Base-by-base conservation (phyloP, 2,888 invertebrate species). In the Pyrgus malvae region DNA sequence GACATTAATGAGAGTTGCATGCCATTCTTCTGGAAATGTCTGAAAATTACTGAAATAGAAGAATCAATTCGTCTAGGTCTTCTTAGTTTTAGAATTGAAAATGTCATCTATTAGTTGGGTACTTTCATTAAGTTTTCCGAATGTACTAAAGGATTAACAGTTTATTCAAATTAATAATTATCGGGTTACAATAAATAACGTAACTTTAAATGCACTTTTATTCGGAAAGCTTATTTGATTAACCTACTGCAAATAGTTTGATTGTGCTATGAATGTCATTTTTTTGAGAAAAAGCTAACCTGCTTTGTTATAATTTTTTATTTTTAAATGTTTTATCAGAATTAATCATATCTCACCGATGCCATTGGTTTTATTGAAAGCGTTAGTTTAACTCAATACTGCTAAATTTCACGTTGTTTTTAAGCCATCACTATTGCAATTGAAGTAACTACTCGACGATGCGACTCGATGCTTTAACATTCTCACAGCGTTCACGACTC, bases 351-450 rank as follows among this genome's bases (percentile, higher is more conserved):
- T 35, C 17, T 44, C 42, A 44, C 19, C 25, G 29, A 11, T 16
- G 7, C 12, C 35, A 35, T 35, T 23, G 6, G 29, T 37, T 44
- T 25, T 44, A 27, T 25, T 25, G 16, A 31, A 35, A 16, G 8
- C 23, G 7, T 33, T 7, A 31, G 14, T 7, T 5, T 19, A 12
- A 27, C 17, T 25, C 4, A 9, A 48, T 23, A n/a, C 27, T 44
- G 44, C 37, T 37, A 23, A 41, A 17, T 21, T 16, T 37, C 31
- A 50, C 33, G 12, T 35, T 37, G 21, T 25, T 17, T 33, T 19
- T 42, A 51, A 45, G 7, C 1, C 44, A 45, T 27, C 37, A 37
- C 51, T 44, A 38, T 37, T 38, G 53, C 53, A 53, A n/a, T 53
- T 25, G 53, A 45, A 29, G 45, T 53, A 38, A 53, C 53, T 44